Percentiles rank a stretch among this genome's conserved stretches.
These are phyloP conservation scores for Polymixis flavicincta DNA, from an alignment of 2,888 invertebrate species.

Conservation along the genomic window DNA sequence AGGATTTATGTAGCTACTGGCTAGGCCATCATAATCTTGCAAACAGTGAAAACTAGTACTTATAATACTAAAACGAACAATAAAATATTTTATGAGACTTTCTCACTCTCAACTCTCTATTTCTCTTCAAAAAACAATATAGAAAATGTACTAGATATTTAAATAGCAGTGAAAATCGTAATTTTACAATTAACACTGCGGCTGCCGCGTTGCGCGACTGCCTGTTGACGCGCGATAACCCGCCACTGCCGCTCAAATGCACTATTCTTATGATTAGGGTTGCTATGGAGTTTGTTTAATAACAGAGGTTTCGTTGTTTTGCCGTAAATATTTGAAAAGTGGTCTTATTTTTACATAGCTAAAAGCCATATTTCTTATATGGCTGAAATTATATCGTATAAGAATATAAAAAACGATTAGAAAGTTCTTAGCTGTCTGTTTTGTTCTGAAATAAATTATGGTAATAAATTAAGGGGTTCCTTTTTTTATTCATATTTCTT, in stretches of 20 bases:
- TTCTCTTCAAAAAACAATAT: background rate
- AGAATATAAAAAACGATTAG: no score
- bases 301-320: no score
- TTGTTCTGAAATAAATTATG: no score
- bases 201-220: conserved; percentile 46
- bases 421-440: no score
- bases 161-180: conserved; percentile 55
- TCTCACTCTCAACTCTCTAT: background rate
- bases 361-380: no score
- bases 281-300: conserved; percentile 27
- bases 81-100: background rate
- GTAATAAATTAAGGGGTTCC: no score
- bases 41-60: background rate
- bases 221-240: conserved; percentile 72
- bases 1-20: no score
- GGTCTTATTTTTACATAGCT: no score
- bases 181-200: conserved; percentile 60
- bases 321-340: no score
- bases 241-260: conserved; percentile 65
- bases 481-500: background rate
- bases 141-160: conserved; percentile 39
- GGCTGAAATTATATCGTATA: no score
- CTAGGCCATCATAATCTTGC: background rate
- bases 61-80: background rate
- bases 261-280: conserved; percentile 71